Evolutionary conservation across 1,140 invertebrate genomes (phyloP).

Genomic region (Drosophila lini): DNA sequence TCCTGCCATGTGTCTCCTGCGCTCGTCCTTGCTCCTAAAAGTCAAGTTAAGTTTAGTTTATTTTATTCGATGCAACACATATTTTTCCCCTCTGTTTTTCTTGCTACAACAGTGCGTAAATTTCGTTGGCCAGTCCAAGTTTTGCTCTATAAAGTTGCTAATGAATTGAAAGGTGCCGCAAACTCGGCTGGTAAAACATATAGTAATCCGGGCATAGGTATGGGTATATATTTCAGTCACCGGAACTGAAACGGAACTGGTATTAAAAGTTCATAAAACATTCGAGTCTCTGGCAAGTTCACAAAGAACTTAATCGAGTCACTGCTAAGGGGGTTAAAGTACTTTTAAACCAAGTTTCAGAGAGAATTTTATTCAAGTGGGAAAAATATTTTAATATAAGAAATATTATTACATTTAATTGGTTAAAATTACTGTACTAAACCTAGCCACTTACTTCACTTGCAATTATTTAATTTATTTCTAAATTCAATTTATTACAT

Average conservation of each 20-base stretch:
- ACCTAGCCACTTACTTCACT: not conserved
- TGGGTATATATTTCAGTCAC: not conserved
- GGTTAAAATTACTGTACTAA: not conserved
- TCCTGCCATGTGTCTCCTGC: constrained; percentile 13
- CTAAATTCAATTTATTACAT: not conserved
- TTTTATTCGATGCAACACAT: constrained; percentile 64
- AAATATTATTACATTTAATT: not conserved
- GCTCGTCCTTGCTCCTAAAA: not conserved
- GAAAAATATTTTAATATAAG: not conserved
- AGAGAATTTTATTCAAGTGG: not conserved
- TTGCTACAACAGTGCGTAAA: constrained; percentile 41
- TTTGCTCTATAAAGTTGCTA: constrained; percentile 63
- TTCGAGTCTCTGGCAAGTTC: constrained; percentile 13
- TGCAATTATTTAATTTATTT: not conserved
- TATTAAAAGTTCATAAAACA: constrained; percentile 45
- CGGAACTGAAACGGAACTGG: constrained; percentile 20
- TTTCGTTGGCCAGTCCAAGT: constrained; percentile 46
- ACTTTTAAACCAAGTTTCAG: not conserved
- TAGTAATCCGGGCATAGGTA: constrained; percentile 5
- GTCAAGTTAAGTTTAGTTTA: constrained; percentile 61
- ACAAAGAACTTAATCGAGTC: constrained; percentile 28
- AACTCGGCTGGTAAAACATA: constrained; percentile 19
- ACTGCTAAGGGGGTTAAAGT: not conserved
- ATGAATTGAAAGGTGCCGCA: constrained; percentile 73
- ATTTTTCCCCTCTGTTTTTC: constrained; percentile 46